phyloP scores from a whole-genome alignment of 2,113 vertebrate genomes.

The Ibidorhyncha struthersii region DNA sequence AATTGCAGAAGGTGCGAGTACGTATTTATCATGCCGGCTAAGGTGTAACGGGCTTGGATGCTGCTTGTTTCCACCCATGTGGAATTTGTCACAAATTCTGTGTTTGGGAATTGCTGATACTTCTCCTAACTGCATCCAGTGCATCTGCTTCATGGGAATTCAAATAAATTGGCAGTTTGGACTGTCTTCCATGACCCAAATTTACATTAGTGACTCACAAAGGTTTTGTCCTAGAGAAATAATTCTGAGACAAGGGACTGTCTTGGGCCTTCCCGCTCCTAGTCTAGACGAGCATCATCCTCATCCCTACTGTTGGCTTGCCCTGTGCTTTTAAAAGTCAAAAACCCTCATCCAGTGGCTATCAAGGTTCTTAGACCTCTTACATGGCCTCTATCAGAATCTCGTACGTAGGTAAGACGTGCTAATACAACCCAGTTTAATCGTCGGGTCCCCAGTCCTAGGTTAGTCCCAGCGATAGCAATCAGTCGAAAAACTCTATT shows the following conservation, averaged over 20 bases:
- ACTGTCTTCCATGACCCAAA: neutral
- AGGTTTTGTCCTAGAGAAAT: neutral
- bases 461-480: neutral
- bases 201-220: rapidly evolving
- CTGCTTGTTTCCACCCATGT: neutral
- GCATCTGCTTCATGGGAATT: neutral
- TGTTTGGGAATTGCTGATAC: neutral
- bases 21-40: neutral
- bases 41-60: neutral
- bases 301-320: neutral
- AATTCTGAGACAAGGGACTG: neutral
- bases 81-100: neutral
- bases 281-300: no score
- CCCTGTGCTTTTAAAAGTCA: neutral
- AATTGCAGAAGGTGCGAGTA: neutral
- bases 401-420: neutral
- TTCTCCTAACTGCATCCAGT: neutral
- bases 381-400: neutral
- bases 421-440: neutral
- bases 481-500: neutral
- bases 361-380: neutral
- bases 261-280: neutral
- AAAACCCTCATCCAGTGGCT: neutral
- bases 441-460: neutral
- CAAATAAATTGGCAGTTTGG: neutral